Base-by-base conservation (phyloP, 2,888 invertebrate genomes). In the Zygothrica quintamaculata region DNA sequence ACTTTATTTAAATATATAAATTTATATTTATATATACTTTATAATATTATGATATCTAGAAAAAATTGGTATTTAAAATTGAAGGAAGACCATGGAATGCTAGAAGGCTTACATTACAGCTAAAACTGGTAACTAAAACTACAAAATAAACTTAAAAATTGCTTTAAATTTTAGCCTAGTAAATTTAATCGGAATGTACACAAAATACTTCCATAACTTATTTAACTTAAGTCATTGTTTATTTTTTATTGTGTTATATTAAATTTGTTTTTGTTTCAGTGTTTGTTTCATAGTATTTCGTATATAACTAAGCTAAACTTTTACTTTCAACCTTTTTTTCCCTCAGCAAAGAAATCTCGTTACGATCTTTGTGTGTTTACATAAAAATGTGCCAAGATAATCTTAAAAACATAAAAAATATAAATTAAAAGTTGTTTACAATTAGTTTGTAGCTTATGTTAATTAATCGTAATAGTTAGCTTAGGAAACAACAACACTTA, bases 21-120 rank as follows among this genome's bases (percentile, higher is more conserved):
- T 72, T 50, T 74, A 56, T 75, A 51, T 65, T 31, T 67, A 15
- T 71, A 57, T 67, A 53, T 50, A 39, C 59, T 5, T 52, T 12
- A 55, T 56, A 52, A 31, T 51, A 44, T 40, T 55, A 48, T 70
- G 36, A 36, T 47, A 18, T 40, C 34, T 57, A 50, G 3, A 44
- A 18, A 11, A 11, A 26, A 43, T 80, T 77, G 67, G 74, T 69
- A 77, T 74, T 79, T 82, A 42, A 74, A 81, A 81, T 77, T 87
- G 57, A 86, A 86, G 80, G 80, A 81, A 81, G 80, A 81, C 87
- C 84, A 74, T 81, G 84, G 84, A 84, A 80, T 68, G 76, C 64
- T 76, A 73, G 70, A 56, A 70, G 69, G 73, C 60, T 65, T n/a
- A 52, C 65, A 56, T 58, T 67, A 75, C n/a, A n/a, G n/a, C n/a